phyloP scores from a whole-genome alignment of 2,797 vertebrate species.

The Sebastes oblongus region DNA sequence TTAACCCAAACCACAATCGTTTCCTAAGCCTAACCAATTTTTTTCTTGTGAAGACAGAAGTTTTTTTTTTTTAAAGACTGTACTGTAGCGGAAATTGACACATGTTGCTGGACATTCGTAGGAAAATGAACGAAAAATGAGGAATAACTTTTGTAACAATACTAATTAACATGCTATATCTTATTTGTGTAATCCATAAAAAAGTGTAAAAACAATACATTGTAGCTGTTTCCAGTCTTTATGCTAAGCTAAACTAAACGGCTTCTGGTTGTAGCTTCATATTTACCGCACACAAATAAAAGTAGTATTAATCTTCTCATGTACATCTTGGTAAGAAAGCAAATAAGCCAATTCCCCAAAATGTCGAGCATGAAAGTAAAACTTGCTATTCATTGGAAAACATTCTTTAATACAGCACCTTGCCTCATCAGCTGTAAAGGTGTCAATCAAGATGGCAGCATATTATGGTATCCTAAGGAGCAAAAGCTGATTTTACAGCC shows the following conservation, averaged over 20 bases:
- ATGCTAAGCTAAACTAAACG: neutral
- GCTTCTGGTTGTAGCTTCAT: neutral
- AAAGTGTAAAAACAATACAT: neutral
- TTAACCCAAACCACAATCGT: too few relatives aligned
- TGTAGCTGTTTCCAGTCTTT: neutral
- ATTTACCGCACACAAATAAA: neutral
- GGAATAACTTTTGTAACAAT: too few relatives aligned
- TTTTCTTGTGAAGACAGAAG: too few relatives aligned
- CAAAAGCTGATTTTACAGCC: conserved; percentile 30
- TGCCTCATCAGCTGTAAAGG: neutral
- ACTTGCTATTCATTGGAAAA: neutral
- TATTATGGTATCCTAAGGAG: neutral
- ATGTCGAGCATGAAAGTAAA: neutral
- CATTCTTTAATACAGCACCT: neutral
- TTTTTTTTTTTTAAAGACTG: too few relatives aligned
- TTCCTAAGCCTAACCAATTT: too few relatives aligned
- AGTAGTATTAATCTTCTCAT: neutral
- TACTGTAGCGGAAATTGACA: too few relatives aligned
- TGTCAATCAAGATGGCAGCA: conserved; percentile 1
- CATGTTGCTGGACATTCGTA: too few relatives aligned
- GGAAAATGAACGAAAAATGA: too few relatives aligned
- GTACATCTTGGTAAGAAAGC: neutral
- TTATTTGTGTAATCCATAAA: neutral
- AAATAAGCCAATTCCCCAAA: neutral
- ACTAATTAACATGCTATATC: neutral